These are phyloP conservation scores for Iguana delicatissima DNA, from an alignment of 2,797 vertebrate species.

Conservation along the genomic window DNA sequence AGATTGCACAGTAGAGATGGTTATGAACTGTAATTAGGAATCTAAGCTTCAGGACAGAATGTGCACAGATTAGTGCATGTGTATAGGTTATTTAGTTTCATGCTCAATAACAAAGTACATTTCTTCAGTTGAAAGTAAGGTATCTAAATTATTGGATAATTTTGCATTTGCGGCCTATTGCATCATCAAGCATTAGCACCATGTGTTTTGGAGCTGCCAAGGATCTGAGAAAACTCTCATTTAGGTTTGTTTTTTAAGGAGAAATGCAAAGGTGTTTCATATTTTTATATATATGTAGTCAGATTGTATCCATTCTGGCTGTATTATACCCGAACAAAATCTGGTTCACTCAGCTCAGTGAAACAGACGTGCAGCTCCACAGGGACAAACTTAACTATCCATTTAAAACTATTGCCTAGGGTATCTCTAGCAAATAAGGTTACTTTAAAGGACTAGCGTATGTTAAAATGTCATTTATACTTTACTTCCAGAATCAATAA, in stretches of 20 bases:
- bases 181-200: background rate
- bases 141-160: constrained; percentile 45
- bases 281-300: constrained; percentile 21
- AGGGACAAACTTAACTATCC: constrained; percentile 34
- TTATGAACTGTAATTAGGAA: constrained; percentile 69
- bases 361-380: constrained; percentile 19
- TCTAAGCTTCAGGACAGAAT: constrained; percentile 58
- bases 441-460: constrained; percentile 45
- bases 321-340: constrained; percentile 25
- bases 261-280: background rate
- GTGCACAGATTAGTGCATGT: constrained; percentile 53
- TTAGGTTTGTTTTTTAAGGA: background rate
- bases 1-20: constrained; percentile 67
- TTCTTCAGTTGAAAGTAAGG: constrained; percentile 39
- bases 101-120: constrained; percentile 55
- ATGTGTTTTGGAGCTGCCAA: constrained; percentile 26
- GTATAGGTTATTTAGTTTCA: constrained; percentile 56
- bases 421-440: constrained; percentile 54
- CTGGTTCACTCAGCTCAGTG: background rate
- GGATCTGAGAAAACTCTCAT: background rate
- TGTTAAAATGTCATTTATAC: constrained; percentile 60
- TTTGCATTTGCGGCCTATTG: constrained; percentile 30
- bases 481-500: constrained; percentile 60
- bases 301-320: background rate
- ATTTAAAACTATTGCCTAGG: constrained; percentile 22